Conservation (phyloP, 1,140 invertebrate genomes). For the Cydia fagiglandana region DNA sequence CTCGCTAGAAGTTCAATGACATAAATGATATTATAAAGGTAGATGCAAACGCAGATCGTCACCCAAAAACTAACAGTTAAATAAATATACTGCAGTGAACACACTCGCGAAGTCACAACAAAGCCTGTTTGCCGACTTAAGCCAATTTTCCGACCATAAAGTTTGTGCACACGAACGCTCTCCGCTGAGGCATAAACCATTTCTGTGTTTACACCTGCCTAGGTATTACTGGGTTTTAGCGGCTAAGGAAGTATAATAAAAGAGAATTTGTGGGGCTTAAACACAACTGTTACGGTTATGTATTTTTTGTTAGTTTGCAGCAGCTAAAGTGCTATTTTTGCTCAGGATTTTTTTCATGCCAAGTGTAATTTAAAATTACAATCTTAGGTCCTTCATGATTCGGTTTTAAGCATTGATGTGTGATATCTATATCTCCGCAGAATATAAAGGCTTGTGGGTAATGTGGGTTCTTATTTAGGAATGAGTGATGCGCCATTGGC, state of each 20-base stretch:
- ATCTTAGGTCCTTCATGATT: too few relatives aligned
- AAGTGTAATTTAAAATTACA: too few relatives aligned
- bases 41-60: neutral
- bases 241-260: neutral
- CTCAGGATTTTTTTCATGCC: too few relatives aligned
- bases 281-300: neutral
- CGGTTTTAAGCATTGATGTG: too few relatives aligned
- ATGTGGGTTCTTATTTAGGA: too few relatives aligned
- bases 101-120: constrained; percentile 11
- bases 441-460: too few relatives aligned
- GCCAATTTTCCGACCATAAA: constrained; percentile 21
- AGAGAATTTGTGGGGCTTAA: neutral
- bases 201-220: constrained; percentile 17
- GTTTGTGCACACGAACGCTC: constrained; percentile 18
- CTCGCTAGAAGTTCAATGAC: too few relatives aligned
- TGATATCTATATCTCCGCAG: too few relatives aligned
- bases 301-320: neutral
- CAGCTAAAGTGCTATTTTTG: too few relatives aligned
- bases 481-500: too few relatives aligned
- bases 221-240: neutral
- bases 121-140: constrained; percentile 19
- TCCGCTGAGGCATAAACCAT: constrained; percentile 14
- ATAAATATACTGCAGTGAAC: neutral
- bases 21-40: neutral
- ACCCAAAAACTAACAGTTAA: neutral